A percentile compares a stretch with the other conserved stretches of the same genome.
Conservation (phyloP, 2,113 vertebrate genomes). For the Nibea coibor region DNA sequence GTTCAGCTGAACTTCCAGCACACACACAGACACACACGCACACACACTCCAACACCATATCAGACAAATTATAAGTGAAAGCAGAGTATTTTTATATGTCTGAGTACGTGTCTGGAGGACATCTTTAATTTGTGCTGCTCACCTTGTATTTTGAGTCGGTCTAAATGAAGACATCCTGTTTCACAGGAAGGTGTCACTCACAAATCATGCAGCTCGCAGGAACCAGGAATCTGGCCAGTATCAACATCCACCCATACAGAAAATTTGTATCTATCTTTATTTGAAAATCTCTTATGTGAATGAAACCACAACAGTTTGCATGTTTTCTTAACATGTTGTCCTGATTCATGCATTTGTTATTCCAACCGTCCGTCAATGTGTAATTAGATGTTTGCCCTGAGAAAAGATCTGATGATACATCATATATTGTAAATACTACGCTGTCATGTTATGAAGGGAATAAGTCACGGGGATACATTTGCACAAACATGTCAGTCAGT, state of each 20-base stretch:
- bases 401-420: conserved; percentile 52
- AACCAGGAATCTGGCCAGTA: conserved; percentile 47
- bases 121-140: conserved; percentile 38
- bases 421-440: conserved; percentile 37
- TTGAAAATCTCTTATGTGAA: background rate
- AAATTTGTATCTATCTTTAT: background rate
- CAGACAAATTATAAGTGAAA: conserved; percentile 21
- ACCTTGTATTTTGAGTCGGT: conserved; percentile 33
- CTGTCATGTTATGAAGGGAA: conserved; percentile 49
- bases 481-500: conserved; percentile 61
- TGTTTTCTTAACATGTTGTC: conserved; percentile 25
- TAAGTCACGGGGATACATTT: conserved; percentile 58
- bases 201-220: conserved; percentile 48
- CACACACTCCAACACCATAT: conserved; percentile 4
- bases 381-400: conserved; percentile 37
- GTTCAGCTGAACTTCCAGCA: conserved; percentile 4
- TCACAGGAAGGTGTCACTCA: conserved; percentile 56
- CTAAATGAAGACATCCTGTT: conserved; percentile 67
- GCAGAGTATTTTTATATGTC: conserved; percentile 47
- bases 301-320: conserved; percentile 24
- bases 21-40: background rate
- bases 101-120: conserved; percentile 42
- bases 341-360: conserved; percentile 43
- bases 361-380: conserved; percentile 24
- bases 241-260: conserved; percentile 19